Evolutionary conservation across 1,140 invertebrate species (phyloP), one percentile per base, ranked within the genome.

Genomic region (Melitaea cinxia): DNA sequence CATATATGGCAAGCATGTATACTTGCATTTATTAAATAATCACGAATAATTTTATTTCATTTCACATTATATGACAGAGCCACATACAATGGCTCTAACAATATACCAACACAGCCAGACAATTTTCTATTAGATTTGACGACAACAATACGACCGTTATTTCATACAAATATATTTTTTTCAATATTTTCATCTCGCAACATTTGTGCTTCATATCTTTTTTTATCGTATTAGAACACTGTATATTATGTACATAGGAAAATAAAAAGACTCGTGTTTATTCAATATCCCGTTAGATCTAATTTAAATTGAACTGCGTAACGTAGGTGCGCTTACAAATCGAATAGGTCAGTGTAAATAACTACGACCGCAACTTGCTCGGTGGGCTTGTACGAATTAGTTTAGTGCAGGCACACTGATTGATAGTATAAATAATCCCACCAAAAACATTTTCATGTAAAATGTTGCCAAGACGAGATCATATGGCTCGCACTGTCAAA

Each of bases 121-220:
- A 53, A 58, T 65, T 65, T 65, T 65, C 63, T 65, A 65, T 65
- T 58, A 65, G 37, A 58, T 65, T 65, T 57, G 54, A 30, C 47
- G 30, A 45, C 33, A 58, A 65, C 49, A 65, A 65, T 58, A 33
- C 15, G 55, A 58, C 52, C n/a, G 52, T 49, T 63, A 56, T 49
- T 63, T 63, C 52, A 47, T 28, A 47, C 45, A 33, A 35, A 45
- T 37, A 23, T 14, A 62, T 63, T 63, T 55, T 39, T 47, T 56
- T 15, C n/a, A 39, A 28, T 4, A 24, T 57, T 37, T 39, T 30
- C 19, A 19, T 12, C 24, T 55, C 33, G 19, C 7, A 37, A 23
- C 19, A 14, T 42, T 42, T 39, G 3, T 35, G 33, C 24, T 37
- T 21, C 4, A 14, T n/a, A n/a, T n/a, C n/a, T n/a, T n/a, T n/a